Base-by-base conservation (phyloP, 2,888 invertebrate genomes). In the Tyria jacobaeae region DNA sequence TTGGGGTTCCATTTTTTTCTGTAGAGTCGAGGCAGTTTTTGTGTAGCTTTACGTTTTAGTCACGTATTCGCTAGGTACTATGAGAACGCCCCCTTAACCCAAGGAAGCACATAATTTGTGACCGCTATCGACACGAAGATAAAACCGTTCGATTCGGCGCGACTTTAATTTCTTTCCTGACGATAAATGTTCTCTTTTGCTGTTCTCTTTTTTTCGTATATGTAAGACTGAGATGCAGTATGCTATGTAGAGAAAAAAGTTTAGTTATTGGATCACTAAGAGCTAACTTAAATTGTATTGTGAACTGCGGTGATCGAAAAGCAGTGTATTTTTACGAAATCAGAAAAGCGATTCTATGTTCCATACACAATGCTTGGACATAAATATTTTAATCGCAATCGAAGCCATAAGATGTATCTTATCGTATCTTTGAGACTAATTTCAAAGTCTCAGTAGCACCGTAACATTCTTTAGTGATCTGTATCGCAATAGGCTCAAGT, bases 51-150 rank as follows among this genome's bases (percentile, higher is more conserved):
- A 1, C 7, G 1, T 44, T 12, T 44, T 44, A 44, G 21, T 10
- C 21, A 5, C 3, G 17, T 17, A 2, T 41, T 17, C 10, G 21
- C 12, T 10, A 21, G 5, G 21, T 12, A 35, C n/a, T 25, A 0
- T 24, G 37, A 68, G 57, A 71, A 82, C 70, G 54, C 39, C 60
- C 59, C 79, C 81, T 80, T 86, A 83, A 82, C 71, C 61, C 78
- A 83, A 89, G 89, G 89, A 89, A 91, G 88, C 91, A 91, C 92
- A 92, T 92, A 92, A 93, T 92, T 92, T 92, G 92, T 91, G 92
- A 88, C 88, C 90, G 90, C 90, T 90, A 91, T 93, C 92, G 91
- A 90, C 92, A 90, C 91, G 86, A 86, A 89, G 91, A 92, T 92
- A 91, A 91, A 90, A 90, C 89, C 89, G 87, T 90, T 90, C 91